A percentile compares a stretch with the other conserved stretches of the same genome.
Conservation (phyloP, 2,113 vertebrate species). For the Ammodytes dubius region DNA sequence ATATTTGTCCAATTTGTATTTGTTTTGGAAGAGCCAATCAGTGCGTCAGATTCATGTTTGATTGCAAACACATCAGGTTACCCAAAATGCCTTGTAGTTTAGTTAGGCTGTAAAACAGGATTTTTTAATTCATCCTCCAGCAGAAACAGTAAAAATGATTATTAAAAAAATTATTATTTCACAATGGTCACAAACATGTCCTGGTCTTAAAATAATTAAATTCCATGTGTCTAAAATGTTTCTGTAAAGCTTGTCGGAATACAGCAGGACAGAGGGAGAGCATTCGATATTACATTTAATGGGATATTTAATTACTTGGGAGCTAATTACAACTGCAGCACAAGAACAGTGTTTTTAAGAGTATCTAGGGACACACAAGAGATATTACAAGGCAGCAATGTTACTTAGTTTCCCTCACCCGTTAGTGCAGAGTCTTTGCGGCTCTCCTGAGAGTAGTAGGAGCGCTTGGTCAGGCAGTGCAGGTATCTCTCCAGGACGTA, state of each 20-base stretch:
- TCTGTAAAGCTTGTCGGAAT: neutral
- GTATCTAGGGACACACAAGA: conserved; percentile 3
- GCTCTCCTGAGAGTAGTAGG: conserved; percentile 91
- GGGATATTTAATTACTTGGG: conserved; percentile 16
- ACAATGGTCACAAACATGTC: neutral
- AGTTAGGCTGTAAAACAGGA: too few species aligned
- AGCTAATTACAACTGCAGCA: conserved; percentile 22
- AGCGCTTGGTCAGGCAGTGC: conserved; percentile 93
- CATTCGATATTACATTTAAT: conserved; percentile 8
- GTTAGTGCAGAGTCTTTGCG: conserved; percentile 87
- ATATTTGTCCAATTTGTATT: neutral
- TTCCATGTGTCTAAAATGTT: neutral
- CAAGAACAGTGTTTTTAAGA: neutral
- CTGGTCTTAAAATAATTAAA: neutral
- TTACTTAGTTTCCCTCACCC: conserved; percentile 84
- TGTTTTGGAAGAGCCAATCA: neutral
- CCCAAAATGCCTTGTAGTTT: neutral
- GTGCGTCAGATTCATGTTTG: neutral
- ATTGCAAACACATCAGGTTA: neutral
- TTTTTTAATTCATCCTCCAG: too few species aligned
- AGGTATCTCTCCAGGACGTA: conserved; percentile 97
- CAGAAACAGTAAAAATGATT: too few species aligned
- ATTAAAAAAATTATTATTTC: too few species aligned
- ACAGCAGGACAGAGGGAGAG: conserved; percentile 7
- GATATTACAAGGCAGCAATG: neutral